phyloP scores from a whole-genome alignment of 2,888 invertebrate species.

The Schrankia costaestrigalis region DNA sequence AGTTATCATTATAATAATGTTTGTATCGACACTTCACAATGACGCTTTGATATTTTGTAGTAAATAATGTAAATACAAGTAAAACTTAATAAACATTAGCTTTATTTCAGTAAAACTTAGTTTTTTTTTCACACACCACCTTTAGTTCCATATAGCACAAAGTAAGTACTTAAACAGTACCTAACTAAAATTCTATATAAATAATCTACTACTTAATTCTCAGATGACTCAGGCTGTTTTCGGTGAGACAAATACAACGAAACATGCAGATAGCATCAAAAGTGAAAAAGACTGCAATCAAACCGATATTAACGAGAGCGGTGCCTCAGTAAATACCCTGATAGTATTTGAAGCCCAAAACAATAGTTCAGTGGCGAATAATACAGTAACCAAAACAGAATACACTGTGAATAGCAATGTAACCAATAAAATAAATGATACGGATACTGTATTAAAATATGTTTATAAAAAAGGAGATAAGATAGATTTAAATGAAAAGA shows the following conservation, averaged over 20 bases:
- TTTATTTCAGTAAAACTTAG: slow-evolving; percentile 25
- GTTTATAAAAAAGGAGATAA: slow-evolving; percentile 49
- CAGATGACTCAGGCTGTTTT: slow-evolving; percentile 61
- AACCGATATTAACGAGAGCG: slow-evolving; percentile 12
- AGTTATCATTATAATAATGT: slow-evolving; percentile 29
- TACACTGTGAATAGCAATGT: slow-evolving; percentile 5
- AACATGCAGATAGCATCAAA: slow-evolving; percentile 10
- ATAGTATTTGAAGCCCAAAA: slow-evolving; percentile 11
- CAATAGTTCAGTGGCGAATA: slow-evolving; percentile 1
- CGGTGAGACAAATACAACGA: slow-evolving; percentile 26
- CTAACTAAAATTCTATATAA: neutral
- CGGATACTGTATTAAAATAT: slow-evolving; percentile 54
- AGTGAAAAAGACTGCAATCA: slow-evolving; percentile 13
- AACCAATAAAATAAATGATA: slow-evolving; percentile 28
- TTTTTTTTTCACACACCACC: slow-evolving; percentile 26
- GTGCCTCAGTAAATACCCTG: slow-evolving; percentile 12
- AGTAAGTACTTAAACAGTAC: slow-evolving; percentile 1
- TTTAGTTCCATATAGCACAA: slow-evolving; percentile 16
- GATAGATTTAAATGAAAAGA: slow-evolving; percentile 17
- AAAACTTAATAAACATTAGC: slow-evolving; percentile 34
- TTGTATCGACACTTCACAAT: slow-evolving; percentile 33
- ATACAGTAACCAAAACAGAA: slow-evolving; percentile 3
- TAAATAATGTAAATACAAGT: slow-evolving; percentile 43
- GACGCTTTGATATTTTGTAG: slow-evolving; percentile 19
- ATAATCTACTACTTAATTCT: slow-evolving; percentile 15